Evolutionary conservation across 2,888 invertebrate species (phyloP).

Genomic region (Caenorhabditis parvicauda): DNA sequence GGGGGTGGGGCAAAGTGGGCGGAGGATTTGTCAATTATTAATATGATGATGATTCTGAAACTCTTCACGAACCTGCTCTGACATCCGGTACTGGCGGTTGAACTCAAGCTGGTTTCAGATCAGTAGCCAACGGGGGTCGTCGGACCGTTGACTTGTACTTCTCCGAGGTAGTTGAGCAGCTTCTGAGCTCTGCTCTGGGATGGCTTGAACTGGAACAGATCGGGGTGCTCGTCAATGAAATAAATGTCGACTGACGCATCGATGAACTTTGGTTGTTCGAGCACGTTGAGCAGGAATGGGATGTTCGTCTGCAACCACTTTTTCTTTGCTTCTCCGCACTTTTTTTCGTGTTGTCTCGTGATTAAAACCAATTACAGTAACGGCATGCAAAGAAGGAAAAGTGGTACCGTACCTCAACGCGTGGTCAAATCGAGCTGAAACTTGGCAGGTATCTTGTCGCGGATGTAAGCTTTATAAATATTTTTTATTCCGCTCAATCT

Average conservation of each 20-base stretch:
- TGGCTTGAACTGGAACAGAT: conserved; percentile 70
- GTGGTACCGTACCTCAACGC: too few relatives aligned
- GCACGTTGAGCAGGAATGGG: conserved; percentile 91
- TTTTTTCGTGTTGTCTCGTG: too few relatives aligned
- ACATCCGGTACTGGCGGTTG: conserved; percentile 80
- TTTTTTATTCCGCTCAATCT: too few relatives aligned
- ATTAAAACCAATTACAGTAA: too few relatives aligned
- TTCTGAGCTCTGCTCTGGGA: conserved; percentile 94
- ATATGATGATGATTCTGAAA: too few relatives aligned
- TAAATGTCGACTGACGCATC: conserved; percentile 92
- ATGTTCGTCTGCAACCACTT: conserved; percentile 81
- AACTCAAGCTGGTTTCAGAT: conserved; percentile 78
- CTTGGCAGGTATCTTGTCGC: too few relatives aligned
- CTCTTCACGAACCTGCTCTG: conserved; percentile 76
- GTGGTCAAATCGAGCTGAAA: too few relatives aligned
- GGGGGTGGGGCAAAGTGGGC: too few relatives aligned
- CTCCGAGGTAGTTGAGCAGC: conserved; percentile 84
- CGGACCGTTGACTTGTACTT: conserved; percentile 89
- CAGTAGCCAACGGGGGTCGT: conserved; percentile 87
- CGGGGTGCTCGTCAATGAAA: conserved; percentile 94
- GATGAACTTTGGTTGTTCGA: conserved; percentile 92
- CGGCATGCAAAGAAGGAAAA: too few relatives aligned
- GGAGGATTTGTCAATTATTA: too few relatives aligned
- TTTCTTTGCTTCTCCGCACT: too few relatives aligned
- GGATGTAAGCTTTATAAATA: too few relatives aligned